Conservation (phyloP, 2,888 invertebrate genomes). For the Scotopteryx bipunctaria region DNA sequence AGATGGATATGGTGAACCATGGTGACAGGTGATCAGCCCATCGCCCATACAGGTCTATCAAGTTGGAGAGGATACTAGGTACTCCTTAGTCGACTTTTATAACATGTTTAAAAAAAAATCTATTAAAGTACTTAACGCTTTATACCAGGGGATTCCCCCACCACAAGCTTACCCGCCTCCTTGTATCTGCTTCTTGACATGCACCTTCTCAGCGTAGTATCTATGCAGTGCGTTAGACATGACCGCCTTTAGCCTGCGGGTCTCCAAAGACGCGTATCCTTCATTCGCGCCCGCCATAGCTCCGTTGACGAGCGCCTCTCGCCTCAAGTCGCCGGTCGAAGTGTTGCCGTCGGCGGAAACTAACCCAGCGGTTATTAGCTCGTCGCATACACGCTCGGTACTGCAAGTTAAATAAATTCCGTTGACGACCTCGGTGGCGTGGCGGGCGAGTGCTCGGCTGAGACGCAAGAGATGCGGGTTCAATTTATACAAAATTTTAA, state of each 20-base stretch:
- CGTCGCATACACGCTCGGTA: conserved; percentile 74
- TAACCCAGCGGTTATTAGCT: conserved; percentile 65
- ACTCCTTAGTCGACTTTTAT: no score
- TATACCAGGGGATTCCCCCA: no score
- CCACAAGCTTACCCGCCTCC: conserved; percentile 89
- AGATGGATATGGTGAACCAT: no score
- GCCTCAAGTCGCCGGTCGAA: conserved; percentile 65
- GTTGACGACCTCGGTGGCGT: no score
- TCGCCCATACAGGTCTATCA: no score
- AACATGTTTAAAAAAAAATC: no score
- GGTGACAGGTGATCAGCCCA: no score
- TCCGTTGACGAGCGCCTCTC: conserved; percentile 72
- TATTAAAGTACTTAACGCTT: no score
- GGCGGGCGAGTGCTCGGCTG: no score
- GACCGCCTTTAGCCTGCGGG: conserved; percentile 90
- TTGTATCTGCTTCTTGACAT: conserved; percentile 96
- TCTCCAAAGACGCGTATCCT: conserved; percentile 91
- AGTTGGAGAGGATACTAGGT: no score
- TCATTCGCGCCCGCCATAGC: conserved; percentile 72
- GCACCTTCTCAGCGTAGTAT: conserved; percentile 96
- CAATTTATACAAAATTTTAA: no score
- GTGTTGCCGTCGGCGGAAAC: conserved; percentile 68
- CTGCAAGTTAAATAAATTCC: conserved; percentile 45
- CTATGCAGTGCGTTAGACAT: conserved; percentile 89
- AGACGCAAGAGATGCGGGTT: no score